Base-by-base conservation (phyloP, 2,888 invertebrate genomes). In the Phengaris arion region DNA sequence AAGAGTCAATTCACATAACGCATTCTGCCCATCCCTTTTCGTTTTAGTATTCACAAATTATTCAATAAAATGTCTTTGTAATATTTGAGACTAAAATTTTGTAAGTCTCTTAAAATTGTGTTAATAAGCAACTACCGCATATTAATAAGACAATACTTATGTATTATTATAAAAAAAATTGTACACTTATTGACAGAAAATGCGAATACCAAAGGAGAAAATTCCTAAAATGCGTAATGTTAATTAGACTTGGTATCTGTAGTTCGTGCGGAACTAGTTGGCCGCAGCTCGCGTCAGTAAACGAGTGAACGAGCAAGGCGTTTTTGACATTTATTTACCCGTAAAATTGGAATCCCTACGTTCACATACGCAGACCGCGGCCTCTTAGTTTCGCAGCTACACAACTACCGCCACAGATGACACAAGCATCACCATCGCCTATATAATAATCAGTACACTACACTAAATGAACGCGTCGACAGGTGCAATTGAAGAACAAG, bases 401-500 rank as follows among this genome's bases (percentile, higher is more conserved):
- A 74, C 46, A 35, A 59, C 48, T 57, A 48, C 75, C 70, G 70
- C 75, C 10, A 48, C 55, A 48, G 48, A 51, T n/a, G 74, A 68
- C 45, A 48, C 70, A 57, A 75, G 70, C 75, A 35, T 70, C 70
- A 46, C 55, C 22, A 22, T 22, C 22, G 22, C 70, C 55, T 55
- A 55, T n/a, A 69, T 75, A 75, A 15, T 74, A 75, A 15, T 74
- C 68, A 75, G 12, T 85, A 81, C 83, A 87, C 87, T 87, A 89
- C 85, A 85, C 88, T 88, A 91, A 89, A 86, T 85, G 89, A 90
- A 88, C 88, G 88, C 88, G 87, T 87, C 87, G 89, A 91, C 88
- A 88, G 85, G 93, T 93, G 93, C 93, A 92, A 92, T 93, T 91
- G 90, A 93, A 93, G 90, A 93, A 93, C 93, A 89, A 93, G 93